phyloP scores from a whole-genome alignment of 2,113 vertebrate genomes.

The Narcine bancroftii region DNA sequence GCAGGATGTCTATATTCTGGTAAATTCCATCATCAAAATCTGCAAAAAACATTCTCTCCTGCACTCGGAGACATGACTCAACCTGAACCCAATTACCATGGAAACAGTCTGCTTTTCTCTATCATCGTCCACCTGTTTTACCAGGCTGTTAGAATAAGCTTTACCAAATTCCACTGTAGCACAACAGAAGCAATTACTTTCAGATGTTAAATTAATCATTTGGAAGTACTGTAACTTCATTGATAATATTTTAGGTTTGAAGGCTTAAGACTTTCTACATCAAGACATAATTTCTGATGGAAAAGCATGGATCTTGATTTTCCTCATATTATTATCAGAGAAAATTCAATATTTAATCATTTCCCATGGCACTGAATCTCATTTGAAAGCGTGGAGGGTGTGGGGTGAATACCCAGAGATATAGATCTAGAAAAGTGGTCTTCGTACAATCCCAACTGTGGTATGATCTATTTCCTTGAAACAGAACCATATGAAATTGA shows the following conservation, averaged over 20 bases:
- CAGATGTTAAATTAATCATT: background rate
- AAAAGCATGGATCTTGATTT: background rate
- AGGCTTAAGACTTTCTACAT: background rate
- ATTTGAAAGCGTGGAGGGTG: background rate
- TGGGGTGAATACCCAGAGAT: background rate
- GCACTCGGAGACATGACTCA: conserved; percentile 29
- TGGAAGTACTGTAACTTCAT: no score
- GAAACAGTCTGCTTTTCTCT: conserved; percentile 20
- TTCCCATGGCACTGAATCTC: background rate
- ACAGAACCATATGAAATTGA: background rate
- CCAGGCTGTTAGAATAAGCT: background rate
- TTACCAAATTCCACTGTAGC: background rate
- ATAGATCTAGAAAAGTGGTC: background rate
- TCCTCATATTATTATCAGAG: background rate
- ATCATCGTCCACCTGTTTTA: background rate
- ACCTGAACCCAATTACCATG: conserved; percentile 14
- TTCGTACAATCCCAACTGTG: background rate
- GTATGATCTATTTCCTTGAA: background rate
- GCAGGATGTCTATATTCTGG: conserved; percentile 18
- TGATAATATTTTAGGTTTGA: background rate
- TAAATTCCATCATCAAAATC: conserved; percentile 33
- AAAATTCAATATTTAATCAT: background rate
- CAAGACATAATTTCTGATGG: no score
- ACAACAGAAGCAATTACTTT: background rate
- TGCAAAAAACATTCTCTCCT: conserved; percentile 31